Evolutionary conservation across 2,888 invertebrate species (phyloP), one percentile per base, ranked within the genome.

Genomic region (Sinhomidia bicolor): DNA sequence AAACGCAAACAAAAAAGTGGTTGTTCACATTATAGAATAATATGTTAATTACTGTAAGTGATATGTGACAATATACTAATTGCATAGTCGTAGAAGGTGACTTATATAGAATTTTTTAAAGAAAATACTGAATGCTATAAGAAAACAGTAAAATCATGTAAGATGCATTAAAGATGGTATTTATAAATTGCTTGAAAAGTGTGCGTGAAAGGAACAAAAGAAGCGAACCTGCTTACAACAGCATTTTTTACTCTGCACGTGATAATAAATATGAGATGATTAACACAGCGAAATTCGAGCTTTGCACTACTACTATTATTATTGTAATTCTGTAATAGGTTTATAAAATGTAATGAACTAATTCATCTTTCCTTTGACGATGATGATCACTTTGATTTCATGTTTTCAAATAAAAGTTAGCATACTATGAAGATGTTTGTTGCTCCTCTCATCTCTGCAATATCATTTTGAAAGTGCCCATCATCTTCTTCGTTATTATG

Each of bases 401-500:
- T 17, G 32, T 51, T 76, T 76, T 78, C 29, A 62, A 78, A 78
- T 60, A 29, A 47, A 47, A 65, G 47, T 78, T 36, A 36, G 78
- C 36, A 36, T 36, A 78, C n/a, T 60, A 74, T 85, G 47, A 51
- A 60, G 76, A 76, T 78, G 17, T 54, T 79, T 78, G 23, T 44
- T 54, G 47, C 47, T 51, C 47, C 29, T 76, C 51, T 68, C 23
- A 54, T 51, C 51, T 47, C 12, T 47, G 4, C 20, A n/a, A 71
- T 82, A 78, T 57, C 41, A 88, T 68, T 88, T 78, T 88, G 88
- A 88, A 88, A 88, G 88, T 79, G 88, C 54, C 83, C 87, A 68
- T 88, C 83, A 83, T 78, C 83, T 44, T 83, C 71, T 7, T 74
- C 20, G 57, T 83, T 83, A 84, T 74, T 60, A 51, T 32, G 10